Evolutionary conservation across 2,888 invertebrate species (phyloP), one percentile per base, ranked within the genome.

Genomic region (Xylocampa areola): DNA sequence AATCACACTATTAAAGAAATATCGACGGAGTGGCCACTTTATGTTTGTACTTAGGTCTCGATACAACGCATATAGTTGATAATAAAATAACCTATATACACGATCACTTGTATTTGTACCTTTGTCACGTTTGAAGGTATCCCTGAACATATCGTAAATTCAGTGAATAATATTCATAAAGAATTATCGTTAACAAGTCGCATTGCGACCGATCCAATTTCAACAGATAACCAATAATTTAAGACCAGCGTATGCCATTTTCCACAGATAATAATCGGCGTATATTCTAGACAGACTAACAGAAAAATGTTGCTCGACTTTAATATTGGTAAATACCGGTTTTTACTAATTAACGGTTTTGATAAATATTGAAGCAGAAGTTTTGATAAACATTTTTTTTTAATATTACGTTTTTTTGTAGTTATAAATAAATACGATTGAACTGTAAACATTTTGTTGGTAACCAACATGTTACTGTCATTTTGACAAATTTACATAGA

Each of bases 171-270:
- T 49, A 23, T 45, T 36, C 54, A 64, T 47, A 51, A 52, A 55
- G 11, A 44, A 21, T 37, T 6, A 14, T 37, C 13, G 27, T 53
- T 55, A 57, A 71, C 54, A 63, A 65, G 29, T 53, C 74, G 73
- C 73, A 74, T 71, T 68, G 71, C 62, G 54, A 43, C 40, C 44
- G 32, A 62, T 50, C 30, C 41, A 49, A 30, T 27, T 41, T 40
- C 4, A 50, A 68, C 58, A 59, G 54, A 49, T 59, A 11, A 30
- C 67, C 43, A 55, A 55, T 23, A 25, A 23, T 49, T 37, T 27
- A 5, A 11, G 3, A 4, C n/a, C 3, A 8, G n/a, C n/a, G n/a
- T n/a, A 19, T 7, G 19, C 4, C n/a, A 13, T 40, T 47, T 35
- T 6, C 29, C 33, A 33, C 49, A 41, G 48, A 52, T 17, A 25